These are phyloP conservation scores for Caenorhabditis sp. DNA, from an alignment of 2,888 invertebrate species.

Conservation along the genomic window DNA sequence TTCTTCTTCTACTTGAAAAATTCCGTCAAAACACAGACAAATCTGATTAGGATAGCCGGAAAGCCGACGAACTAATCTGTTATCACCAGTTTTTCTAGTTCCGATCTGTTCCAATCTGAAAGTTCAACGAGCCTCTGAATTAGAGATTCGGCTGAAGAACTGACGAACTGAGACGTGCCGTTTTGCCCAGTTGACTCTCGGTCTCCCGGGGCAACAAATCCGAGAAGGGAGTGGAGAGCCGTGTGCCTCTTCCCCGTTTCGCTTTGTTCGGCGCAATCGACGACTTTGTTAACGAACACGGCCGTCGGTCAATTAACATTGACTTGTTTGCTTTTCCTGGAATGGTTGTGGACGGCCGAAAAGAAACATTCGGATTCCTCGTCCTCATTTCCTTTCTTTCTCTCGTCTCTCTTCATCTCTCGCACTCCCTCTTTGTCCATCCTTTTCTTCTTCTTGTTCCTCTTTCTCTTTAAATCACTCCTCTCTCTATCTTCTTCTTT, in stretches of 20 bases:
- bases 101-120: neutral
- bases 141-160: no score
- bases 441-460: conserved; percentile 13
- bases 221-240: neutral
- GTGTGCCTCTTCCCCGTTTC: neutral
- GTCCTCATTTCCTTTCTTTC: neutral
- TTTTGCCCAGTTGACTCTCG: neutral
- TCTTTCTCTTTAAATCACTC: conserved; percentile 11
- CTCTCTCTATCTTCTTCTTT: neutral
- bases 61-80: neutral
- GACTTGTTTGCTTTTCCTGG: neutral
- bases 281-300: neutral
- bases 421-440: neutral
- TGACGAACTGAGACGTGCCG: no score
- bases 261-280: neutral
- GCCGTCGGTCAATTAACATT: neutral
- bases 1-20: neutral
- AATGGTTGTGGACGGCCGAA: conserved; percentile 3
- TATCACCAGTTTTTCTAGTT: no score
- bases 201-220: conserved; percentile 2
- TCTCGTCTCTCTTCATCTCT: neutral
- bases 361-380: conserved; percentile 8
- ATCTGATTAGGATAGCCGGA: neutral
- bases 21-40: neutral
- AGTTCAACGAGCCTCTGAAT: neutral